phyloP scores from a whole-genome alignment of 2,797 vertebrate genomes.

The Gallinago stenura region DNA sequence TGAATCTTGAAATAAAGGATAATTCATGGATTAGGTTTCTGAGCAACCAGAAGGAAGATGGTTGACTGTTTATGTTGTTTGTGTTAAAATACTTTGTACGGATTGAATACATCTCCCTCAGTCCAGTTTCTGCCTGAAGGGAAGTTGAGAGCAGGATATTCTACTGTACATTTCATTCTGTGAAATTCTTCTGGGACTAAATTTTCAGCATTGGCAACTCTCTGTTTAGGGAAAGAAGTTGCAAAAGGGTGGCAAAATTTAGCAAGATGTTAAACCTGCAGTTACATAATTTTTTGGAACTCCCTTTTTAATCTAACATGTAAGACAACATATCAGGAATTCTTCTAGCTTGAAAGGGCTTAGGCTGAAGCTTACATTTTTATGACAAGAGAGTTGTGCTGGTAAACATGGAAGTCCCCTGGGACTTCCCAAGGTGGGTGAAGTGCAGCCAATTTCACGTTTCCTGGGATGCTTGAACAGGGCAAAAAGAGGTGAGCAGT shows the following conservation, averaged over 20 bases:
- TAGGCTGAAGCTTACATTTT: not conserved
- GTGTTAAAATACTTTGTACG: conserved; percentile 28
- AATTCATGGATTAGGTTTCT: not conserved
- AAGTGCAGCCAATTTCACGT: not conserved
- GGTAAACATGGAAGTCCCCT: not conserved
- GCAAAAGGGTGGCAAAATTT: not conserved
- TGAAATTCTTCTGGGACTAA: not conserved
- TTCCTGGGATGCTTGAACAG: not conserved
- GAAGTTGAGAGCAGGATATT: not conserved
- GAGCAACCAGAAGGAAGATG: conserved; percentile 5
- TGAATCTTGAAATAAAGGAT: conserved; percentile 7
- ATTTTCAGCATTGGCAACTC: not conserved
- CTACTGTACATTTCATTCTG: not conserved
- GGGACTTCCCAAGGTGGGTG: not conserved
- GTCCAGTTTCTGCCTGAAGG: not conserved
- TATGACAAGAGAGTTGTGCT: not conserved
- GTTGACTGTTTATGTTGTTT: not conserved
- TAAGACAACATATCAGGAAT: not conserved
- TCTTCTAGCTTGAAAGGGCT: not conserved
- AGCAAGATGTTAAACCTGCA: not conserved
- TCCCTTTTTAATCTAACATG: not conserved
- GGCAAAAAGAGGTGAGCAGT: not conserved
- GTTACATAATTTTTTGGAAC: not conserved
- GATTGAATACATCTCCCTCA: not conserved
- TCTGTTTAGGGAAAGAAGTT: not conserved